Conservation (phyloP, 2,888 invertebrate genomes). For the Diarsia brunnea region DNA sequence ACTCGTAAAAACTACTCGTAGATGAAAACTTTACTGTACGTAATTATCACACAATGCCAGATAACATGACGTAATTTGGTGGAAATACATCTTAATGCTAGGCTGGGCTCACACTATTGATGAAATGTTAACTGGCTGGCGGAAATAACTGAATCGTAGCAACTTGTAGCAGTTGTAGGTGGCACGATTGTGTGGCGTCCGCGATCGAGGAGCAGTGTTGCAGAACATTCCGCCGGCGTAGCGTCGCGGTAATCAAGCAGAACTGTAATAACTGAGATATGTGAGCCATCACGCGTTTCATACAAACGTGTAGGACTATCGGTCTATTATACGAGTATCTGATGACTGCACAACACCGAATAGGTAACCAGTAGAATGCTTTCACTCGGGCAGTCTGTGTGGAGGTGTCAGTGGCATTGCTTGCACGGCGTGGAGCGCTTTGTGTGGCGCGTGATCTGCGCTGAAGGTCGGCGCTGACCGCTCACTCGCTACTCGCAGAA, state of each 20-base stretch:
- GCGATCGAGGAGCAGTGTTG: constrained; percentile 10
- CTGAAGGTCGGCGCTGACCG: constrained; percentile 37
- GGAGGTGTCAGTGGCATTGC: not conserved
- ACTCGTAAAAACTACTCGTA: no score
- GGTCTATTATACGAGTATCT: not conserved
- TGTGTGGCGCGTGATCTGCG: constrained; percentile 17
- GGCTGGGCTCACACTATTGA: not conserved
- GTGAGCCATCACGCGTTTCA: not conserved
- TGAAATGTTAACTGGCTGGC: constrained; percentile 9
- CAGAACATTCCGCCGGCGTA: constrained; percentile 43
- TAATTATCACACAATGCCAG: constrained; percentile 6
- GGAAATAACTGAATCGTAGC: constrained; percentile 14
- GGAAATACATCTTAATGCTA: not conserved
- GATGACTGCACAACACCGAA: not conserved
- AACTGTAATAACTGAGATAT: constrained; percentile 17
- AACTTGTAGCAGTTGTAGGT: not conserved
- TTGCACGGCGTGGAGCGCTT: not conserved
- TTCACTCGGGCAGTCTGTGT: not conserved
- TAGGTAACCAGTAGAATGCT: not conserved
- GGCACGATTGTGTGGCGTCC: constrained; percentile 19
- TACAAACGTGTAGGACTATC: not conserved
- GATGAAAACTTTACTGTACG: constrained; percentile 1
- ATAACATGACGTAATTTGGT: constrained; percentile 12
- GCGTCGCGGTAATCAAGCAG: constrained; percentile 35
- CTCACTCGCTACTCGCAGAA: constrained; percentile 15